Evolutionary conservation across 2,797 vertebrate species (phyloP), one percentile per base, ranked within the genome.

Genomic region (Myotis vivesi): DNA sequence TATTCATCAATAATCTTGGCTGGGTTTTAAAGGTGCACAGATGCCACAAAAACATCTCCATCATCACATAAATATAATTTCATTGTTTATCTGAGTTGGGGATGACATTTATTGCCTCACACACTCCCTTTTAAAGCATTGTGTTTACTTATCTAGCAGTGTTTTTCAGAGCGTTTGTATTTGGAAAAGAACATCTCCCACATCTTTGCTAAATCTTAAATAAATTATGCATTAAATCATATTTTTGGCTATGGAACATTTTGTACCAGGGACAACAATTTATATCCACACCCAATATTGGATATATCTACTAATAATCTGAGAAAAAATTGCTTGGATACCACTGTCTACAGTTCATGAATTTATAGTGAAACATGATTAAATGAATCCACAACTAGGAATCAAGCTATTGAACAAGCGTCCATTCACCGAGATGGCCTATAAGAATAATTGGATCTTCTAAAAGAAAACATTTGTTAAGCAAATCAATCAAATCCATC

Each of bases 1-100:
- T 84, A 91, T 90, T 96, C 97, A 98, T 98, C 97, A 97, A 98
- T 98, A 98, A 98, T 95, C 94, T 77, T 95, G 95, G 97, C 94
- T 96, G 95, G 95, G 95, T 95, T 97, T 97, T 97, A 97, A 96
- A 97, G 92, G 95, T 94, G 72, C 71, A 51, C 0, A 28, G 73
- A 97, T 46, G 86, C 84, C 92, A 94, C 95, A 96, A 97, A 97
- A 97, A 93, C 38, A 89, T 76, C 96, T 97, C 72, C 80, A 97
- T 95, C 96, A 97, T 97, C 97, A 97, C 86, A 76, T 97, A 98
- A 98, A 98, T 96, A 97, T 92, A 97, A 95, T 97, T 97, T 94
- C 93, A 92, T 28, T 88, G 73, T 95, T 97, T 97, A 95, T 95
- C 85, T 72, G 75, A 96, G 95, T 41, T 97, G 36, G 46, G 79